phyloP scores from a whole-genome alignment of 2,113 vertebrate genomes.

The Poecile atricapillus region DNA sequence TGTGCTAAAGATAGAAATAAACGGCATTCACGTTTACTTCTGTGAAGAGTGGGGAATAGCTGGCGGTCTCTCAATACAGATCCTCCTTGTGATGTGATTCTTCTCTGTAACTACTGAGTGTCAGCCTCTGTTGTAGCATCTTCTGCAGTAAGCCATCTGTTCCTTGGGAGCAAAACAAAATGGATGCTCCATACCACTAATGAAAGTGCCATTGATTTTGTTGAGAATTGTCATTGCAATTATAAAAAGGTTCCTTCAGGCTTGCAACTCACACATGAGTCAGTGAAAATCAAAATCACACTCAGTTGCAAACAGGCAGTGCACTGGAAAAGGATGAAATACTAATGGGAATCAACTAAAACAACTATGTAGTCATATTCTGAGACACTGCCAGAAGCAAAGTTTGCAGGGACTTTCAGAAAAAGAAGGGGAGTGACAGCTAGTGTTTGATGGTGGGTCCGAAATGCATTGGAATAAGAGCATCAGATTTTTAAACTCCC shows the following conservation, averaged over 20 bases:
- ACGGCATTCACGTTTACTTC: too few relatives aligned
- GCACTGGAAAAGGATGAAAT: not conserved
- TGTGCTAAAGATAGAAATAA: too few relatives aligned
- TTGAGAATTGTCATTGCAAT: not conserved
- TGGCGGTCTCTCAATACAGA: too few relatives aligned
- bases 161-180: not conserved
- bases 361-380: not conserved
- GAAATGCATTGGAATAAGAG: not conserved
- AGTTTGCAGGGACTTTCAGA: not conserved
- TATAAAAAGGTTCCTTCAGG: not conserved
- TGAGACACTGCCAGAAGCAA: not conserved
- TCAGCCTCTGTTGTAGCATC: not conserved
- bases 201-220: slow-evolving; percentile 35
- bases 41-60: too few relatives aligned
- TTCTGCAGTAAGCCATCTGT: not conserved
- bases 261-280: not conserved
- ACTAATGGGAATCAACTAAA: not conserved
- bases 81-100: slow-evolving; percentile 44
- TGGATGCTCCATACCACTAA: not conserved
- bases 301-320: not conserved
- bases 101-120: not conserved
- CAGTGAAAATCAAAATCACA: slow-evolving; percentile 12
- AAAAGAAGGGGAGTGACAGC: not conserved
- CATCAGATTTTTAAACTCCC: not conserved
- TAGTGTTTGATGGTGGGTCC: not conserved